A percentile compares a stretch with the other conserved stretches of the same genome.
Evolutionary conservation across 1,140 invertebrate species (phyloP).

Genomic region (Trinorchestia longiramus): DNA sequence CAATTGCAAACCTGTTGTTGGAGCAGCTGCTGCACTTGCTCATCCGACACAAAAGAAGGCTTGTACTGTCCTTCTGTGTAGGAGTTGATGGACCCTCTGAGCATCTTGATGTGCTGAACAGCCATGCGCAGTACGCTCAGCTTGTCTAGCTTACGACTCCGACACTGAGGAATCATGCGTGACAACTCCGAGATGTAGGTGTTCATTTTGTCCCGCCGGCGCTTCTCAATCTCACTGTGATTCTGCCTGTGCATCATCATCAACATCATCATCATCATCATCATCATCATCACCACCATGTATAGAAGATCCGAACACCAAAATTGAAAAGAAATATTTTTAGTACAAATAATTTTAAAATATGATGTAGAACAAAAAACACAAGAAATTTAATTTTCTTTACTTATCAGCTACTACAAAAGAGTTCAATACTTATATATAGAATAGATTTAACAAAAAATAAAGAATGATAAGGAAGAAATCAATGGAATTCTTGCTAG

Average conservation of each 20-base stretch:
- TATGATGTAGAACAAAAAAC: too few species aligned
- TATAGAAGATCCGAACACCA: too few species aligned
- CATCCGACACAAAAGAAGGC: constrained; percentile 88
- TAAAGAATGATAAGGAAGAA: too few species aligned
- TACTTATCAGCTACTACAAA: too few species aligned
- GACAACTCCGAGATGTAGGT: constrained; percentile 93
- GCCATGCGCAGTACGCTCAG: constrained; percentile 93
- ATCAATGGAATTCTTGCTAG: too few species aligned
- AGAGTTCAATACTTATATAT: too few species aligned
- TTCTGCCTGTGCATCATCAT: constrained; percentile 79
- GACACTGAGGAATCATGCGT: constrained; percentile 92
- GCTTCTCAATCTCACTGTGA: constrained; percentile 96
- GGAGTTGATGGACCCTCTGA: constrained; percentile 81
- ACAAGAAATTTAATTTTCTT: too few species aligned
- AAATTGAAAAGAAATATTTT: too few species aligned
- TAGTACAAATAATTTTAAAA: too few species aligned
- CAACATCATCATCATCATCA: background rate
- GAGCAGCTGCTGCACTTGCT: constrained; percentile 87
- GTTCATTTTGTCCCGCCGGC: constrained; percentile 95
- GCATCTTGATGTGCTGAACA: constrained; percentile 90
- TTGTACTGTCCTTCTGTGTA: constrained; percentile 87
- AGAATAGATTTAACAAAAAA: too few species aligned
- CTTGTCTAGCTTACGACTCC: constrained; percentile 91
- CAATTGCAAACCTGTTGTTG: constrained; percentile 74
- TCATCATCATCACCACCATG: background rate